phyloP scores from a whole-genome alignment of 2,888 invertebrate genomes.

The Crocallis elinguaria region DNA sequence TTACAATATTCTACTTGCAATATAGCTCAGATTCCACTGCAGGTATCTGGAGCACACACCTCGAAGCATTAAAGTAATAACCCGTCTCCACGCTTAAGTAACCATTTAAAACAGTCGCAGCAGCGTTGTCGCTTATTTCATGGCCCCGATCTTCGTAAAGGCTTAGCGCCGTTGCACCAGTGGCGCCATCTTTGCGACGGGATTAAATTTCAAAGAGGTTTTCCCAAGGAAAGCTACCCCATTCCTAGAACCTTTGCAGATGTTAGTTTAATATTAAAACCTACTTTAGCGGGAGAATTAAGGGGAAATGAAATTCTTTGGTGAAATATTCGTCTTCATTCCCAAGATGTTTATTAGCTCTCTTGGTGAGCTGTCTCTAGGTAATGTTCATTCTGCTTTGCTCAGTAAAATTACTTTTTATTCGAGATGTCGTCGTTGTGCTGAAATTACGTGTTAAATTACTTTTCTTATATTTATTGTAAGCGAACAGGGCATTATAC shows the following conservation, averaged over 20 bases:
- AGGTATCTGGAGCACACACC: background rate
- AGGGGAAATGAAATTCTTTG: conserved; percentile 26
- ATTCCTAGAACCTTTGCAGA: conserved; percentile 20
- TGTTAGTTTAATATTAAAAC: conserved; percentile 31
- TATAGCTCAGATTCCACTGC: background rate
- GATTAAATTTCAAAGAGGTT: conserved; percentile 67
- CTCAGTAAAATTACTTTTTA: conserved; percentile 23
- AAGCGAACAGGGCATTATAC: background rate
- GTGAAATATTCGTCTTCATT: conserved; percentile 25
- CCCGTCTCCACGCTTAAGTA: conserved; percentile 17
- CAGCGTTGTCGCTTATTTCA: conserved; percentile 43
- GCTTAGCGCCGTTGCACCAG: conserved; percentile 52
- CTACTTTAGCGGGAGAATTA: conserved; percentile 23
- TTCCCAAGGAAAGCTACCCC: conserved; percentile 39
- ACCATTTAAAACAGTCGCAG: conserved; percentile 36
- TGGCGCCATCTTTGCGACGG: conserved; percentile 60
- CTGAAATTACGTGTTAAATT: conserved; percentile 12
- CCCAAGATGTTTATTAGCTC: conserved; percentile 22
- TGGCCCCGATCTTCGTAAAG: conserved; percentile 56
- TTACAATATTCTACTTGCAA: no score
- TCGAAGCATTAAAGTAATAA: conserved; percentile 17
- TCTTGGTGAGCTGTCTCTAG: conserved; percentile 17
- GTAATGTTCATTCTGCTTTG: conserved; percentile 21
- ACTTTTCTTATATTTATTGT: conserved; percentile 11
- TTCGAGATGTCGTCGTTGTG: conserved; percentile 10